These are phyloP conservation scores for Onychomys leucogaster DNA, from an alignment of 2,797 vertebrate species.

Conservation along the genomic window DNA sequence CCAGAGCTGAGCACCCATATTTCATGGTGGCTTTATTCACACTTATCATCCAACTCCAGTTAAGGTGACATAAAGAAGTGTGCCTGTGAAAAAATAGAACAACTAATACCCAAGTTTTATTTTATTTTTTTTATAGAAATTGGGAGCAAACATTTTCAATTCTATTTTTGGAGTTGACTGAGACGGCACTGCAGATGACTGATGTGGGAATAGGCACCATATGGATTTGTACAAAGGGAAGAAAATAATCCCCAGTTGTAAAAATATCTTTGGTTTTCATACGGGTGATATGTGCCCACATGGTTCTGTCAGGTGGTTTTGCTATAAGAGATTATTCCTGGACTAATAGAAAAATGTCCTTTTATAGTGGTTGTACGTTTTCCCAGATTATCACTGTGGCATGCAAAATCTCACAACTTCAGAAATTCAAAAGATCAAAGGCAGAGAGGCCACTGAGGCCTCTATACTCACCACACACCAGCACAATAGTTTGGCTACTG, in stretches of 20 bases:
- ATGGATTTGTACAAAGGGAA: constrained; percentile 48
- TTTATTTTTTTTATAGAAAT: constrained; percentile 45
- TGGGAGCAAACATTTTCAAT: constrained; percentile 3
- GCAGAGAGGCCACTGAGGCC: neutral
- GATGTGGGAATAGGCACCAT: constrained; percentile 39
- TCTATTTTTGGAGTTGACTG: constrained; percentile 14
- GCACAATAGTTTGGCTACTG: constrained; percentile 28
- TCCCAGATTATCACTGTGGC: constrained; percentile 63
- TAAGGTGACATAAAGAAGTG: constrained; percentile 21
- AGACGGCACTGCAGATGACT: constrained; percentile 30
- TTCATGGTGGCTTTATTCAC: neutral
- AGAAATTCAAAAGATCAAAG: constrained; percentile 70
- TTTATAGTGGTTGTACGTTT: constrained; percentile 63
- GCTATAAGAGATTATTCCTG: constrained; percentile 66
- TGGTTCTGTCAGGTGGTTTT: constrained; percentile 69
- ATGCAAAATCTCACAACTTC: constrained; percentile 57
- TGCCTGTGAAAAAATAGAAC: neutral
- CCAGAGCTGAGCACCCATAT: neutral
- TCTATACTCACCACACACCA: neutral
- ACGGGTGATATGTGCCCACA: constrained; percentile 15
- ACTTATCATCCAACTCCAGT: neutral
- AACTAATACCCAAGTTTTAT: neutral
- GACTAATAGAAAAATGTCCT: constrained; percentile 64
- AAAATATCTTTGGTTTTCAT: constrained; percentile 64
- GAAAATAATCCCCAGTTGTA: constrained; percentile 45